Base-by-base conservation (phyloP, 1,140 invertebrate genomes). In the Atta colombica region DNA sequence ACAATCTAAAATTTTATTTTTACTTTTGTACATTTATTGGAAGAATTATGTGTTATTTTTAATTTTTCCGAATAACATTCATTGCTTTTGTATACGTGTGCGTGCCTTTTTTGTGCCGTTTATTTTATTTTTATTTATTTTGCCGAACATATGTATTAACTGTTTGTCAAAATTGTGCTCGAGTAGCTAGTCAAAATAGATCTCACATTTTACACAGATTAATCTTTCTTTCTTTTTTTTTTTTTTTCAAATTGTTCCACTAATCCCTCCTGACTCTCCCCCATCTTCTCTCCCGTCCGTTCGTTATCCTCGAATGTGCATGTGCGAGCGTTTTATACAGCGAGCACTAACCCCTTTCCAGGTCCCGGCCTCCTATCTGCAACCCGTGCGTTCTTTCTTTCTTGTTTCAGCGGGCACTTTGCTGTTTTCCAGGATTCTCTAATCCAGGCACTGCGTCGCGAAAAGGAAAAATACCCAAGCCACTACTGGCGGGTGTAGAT, bases 391-490 rank as follows among this genome's bases (percentile, higher is more conserved):
- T 95, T 96, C 95, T 95, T n/a, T 55, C 96, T 96, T 93, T 96
- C 94, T 95, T 95, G 95, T 96, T 96, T 96, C 96, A 97, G 97
- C 97, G 97, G 93, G 97, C 97, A 93, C 96, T 98, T 94, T 98
- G 97, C 97, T 98, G 97, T 97, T 98, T 98, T 97, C 97, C 97
- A 96, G 97, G 97, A 97, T 97, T 98, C 97, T 96, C 97, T 97
- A 97, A 97, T 97, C 96, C 97, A 97, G 96, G 97, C 97, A 95
- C 97, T 97, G 93, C 97, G 96, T 96, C 97, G 96, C 96, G 97
- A 97, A 97, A 97, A 96, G 97, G 97, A 96, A 97, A 97, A 97
- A 96, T 97, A 96, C 96, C 97, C 97, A 96, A 97, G 96, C 96
- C 97, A 97, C 93, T 97, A 97, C 94, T 98, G 96, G 97, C 97